Evolutionary conservation across 2,113 vertebrate genomes (phyloP).

Genomic region (Colossoma macropomum): DNA sequence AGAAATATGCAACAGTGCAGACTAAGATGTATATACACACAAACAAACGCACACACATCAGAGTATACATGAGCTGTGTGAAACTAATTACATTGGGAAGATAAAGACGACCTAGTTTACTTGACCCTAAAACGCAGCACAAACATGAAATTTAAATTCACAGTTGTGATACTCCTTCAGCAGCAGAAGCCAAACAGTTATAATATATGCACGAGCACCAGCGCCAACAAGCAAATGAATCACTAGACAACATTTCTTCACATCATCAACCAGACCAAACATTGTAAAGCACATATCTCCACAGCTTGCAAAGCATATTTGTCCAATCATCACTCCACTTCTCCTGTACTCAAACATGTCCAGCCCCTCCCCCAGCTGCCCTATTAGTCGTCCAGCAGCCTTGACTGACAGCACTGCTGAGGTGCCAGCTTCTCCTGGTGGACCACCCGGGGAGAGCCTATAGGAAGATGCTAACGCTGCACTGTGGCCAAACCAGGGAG

Average conservation of each 20-base stretch:
- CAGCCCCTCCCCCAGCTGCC: neutral
- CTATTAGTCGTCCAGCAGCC: constrained; percentile 32
- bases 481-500: constrained; percentile 34
- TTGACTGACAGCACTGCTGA: constrained; percentile 56
- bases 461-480: constrained; percentile 41
- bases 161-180: neutral
- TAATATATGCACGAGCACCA: neutral
- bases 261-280: neutral
- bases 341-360: neutral
- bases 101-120: neutral
- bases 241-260: neutral
- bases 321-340: neutral
- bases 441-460: constrained; percentile 17
- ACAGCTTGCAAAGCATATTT: neutral
- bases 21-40: neutral
- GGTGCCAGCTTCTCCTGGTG: constrained; percentile 15
- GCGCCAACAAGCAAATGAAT: neutral
- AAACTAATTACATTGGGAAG: neutral
- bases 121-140: neutral
- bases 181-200: neutral
- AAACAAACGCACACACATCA: neutral
- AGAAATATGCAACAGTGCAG: neutral
- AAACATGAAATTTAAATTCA: neutral
- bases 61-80: neutral
- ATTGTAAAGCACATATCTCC: neutral